A percentile compares a stretch with the other conserved stretches of the same genome.
Conservation (phyloP, 2,888 invertebrate species). For the Andrena trimmerana region DNA sequence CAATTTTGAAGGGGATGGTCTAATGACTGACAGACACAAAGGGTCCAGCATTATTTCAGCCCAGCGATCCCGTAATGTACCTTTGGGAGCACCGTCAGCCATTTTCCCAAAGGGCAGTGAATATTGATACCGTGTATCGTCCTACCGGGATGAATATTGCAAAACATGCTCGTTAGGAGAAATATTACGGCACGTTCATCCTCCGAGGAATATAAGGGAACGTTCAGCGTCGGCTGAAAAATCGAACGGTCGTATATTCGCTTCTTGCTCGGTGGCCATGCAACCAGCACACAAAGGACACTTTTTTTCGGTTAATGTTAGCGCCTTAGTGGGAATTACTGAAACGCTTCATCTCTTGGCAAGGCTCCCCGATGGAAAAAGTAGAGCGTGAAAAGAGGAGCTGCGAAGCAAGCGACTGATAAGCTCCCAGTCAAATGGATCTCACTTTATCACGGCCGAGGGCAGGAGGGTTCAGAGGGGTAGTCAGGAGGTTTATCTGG, state of each 20-base stretch:
- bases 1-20: not conserved
- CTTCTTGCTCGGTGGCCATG: not conserved
- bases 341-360: conserved; percentile 21
- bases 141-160: conserved; percentile 33
- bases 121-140: conserved; percentile 39
- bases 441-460: conserved; percentile 62
- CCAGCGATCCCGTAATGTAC: not conserved
- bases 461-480: conserved; percentile 43
- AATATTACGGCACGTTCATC: conserved; percentile 38
- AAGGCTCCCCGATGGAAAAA: conserved; percentile 1
- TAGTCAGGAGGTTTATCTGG: conserved; percentile 58
- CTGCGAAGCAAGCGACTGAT: conserved; percentile 46
- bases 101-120: not conserved
- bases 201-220: conserved; percentile 30
- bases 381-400: not conserved
- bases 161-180: conserved; percentile 20
- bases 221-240: conserved; percentile 36
- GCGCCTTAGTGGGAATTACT: conserved; percentile 51
- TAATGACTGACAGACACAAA: conserved; percentile 15
- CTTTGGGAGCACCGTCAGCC: not conserved
- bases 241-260: conserved; percentile 42
- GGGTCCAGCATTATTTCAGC: conserved; percentile 13
- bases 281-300: conserved; percentile 15
- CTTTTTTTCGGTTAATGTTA: conserved; percentile 25
- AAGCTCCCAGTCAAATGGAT: conserved; percentile 66